A percentile compares a stretch with the other conserved stretches of the same genome.
Evolutionary conservation across 1,140 invertebrate genomes (phyloP).

Genomic region (Philaenus spumarius): DNA sequence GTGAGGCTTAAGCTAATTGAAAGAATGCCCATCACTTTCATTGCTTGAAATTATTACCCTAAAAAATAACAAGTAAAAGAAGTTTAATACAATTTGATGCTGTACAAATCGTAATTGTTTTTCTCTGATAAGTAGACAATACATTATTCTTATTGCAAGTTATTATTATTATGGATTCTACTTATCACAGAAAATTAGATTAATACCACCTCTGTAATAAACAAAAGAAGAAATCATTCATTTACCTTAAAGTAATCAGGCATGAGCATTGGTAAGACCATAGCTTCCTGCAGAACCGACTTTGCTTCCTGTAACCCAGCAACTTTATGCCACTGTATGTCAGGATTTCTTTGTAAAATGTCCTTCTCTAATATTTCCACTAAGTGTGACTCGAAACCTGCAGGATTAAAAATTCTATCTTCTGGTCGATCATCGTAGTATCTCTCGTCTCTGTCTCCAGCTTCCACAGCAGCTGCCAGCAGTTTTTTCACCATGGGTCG

Average conservation of each 20-base stretch:
- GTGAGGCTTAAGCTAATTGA: too few species aligned
- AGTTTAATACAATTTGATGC: too few species aligned
- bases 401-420: constrained; percentile 55
- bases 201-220: too few species aligned
- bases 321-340: constrained; percentile 52
- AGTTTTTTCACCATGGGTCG: constrained; percentile 24
- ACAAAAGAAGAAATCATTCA: too few species aligned
- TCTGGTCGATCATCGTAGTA: constrained; percentile 8
- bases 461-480: constrained; percentile 15
- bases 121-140: too few species aligned
- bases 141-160: too few species aligned
- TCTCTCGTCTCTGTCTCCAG: constrained; percentile 8
- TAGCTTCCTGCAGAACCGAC: constrained; percentile 59
- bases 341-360: constrained; percentile 54
- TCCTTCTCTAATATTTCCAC: constrained; percentile 66
- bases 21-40: too few species aligned
- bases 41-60: too few species aligned
- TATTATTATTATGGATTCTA: too few species aligned
- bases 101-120: too few species aligned
- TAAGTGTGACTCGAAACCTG: constrained; percentile 69
- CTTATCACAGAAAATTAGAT: too few species aligned
- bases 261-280: constrained; percentile 58
- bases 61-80: too few species aligned
- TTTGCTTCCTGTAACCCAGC: constrained; percentile 62
- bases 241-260: constrained; percentile 59